Evolutionary conservation across 2,113 vertebrate genomes (phyloP).

Genomic region (Dolichotis patagonum): DNA sequence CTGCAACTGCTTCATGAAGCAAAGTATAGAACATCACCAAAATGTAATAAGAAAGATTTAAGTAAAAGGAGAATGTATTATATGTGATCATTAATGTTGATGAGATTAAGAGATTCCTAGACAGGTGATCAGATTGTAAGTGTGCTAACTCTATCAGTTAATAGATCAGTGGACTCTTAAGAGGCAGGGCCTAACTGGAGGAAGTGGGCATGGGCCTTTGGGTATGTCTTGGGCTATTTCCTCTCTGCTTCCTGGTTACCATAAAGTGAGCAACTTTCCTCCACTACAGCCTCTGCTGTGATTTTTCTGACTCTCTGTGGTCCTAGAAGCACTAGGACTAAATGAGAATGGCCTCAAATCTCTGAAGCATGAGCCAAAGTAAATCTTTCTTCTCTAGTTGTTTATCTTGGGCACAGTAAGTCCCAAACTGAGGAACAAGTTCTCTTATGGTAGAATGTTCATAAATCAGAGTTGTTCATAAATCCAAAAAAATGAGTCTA

Average conservation of each 20-base stretch:
- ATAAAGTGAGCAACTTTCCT: neutral
- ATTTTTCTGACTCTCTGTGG: neutral
- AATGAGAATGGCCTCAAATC: neutral
- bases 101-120: neutral
- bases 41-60: neutral
- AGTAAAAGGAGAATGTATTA: neutral
- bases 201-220: neutral
- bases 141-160: neutral
- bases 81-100: neutral
- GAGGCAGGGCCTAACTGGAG: neutral
- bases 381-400: neutral
- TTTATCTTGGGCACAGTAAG: neutral
- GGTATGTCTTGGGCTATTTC: neutral
- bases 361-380: neutral
- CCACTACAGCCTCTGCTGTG: neutral
- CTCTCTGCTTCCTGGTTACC: neutral
- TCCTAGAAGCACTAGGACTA: neutral
- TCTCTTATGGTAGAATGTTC: neutral
- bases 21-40: neutral
- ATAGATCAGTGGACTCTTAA: neutral
- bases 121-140: no score
- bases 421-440: neutral
- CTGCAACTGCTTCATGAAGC: neutral
- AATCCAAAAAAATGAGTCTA: neutral
- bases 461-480: neutral